These are phyloP conservation scores for Caenorhabditis latens DNA, from an alignment of 1,140 invertebrate species.

Conservation along the genomic window DNA sequence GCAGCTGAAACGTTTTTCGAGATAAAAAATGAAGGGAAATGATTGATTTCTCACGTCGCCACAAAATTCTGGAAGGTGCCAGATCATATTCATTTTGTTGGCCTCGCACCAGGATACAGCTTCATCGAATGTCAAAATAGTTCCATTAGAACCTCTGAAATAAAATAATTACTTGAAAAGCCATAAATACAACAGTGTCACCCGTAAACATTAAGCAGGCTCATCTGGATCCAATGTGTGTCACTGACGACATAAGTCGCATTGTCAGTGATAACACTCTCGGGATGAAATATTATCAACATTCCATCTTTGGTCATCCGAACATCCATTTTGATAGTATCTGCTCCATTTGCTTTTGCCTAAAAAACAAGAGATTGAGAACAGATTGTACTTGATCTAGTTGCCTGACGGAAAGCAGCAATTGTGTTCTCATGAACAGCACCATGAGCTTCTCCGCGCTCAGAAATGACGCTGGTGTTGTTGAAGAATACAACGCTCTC, in stretches of 20 bases:
- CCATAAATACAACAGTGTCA: not conserved
- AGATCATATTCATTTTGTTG: constrained; percentile 35
- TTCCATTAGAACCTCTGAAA: constrained; percentile 13
- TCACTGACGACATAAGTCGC: not conserved
- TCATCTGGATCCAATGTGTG: constrained; percentile 26
- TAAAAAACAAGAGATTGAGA: not conserved
- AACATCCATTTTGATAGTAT: constrained; percentile 37
- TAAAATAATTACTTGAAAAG: not conserved
- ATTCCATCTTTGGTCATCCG: constrained; percentile 43
- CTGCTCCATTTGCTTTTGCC: constrained; percentile 39
- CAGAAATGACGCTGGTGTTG: not conserved
- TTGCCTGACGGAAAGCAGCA: constrained; percentile 23
- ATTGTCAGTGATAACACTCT: not conserved
- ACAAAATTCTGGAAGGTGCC: constrained; percentile 20
- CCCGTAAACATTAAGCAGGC: constrained; percentile 22
- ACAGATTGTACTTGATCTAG: not conserved
- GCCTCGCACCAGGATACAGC: constrained; percentile 18
- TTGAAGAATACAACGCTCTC: constrained; percentile 4
- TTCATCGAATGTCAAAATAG: constrained; percentile 29
- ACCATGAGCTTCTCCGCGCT: constrained; percentile 27
- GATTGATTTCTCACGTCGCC: not conserved
- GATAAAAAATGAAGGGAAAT: not conserved
- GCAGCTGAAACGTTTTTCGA: constrained; percentile 3
- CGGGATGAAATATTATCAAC: not conserved
- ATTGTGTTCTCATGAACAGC: constrained; percentile 14